Evolutionary conservation across 2,888 invertebrate genomes (phyloP).

Genomic region (Caenorhabditis sp.): DNA sequence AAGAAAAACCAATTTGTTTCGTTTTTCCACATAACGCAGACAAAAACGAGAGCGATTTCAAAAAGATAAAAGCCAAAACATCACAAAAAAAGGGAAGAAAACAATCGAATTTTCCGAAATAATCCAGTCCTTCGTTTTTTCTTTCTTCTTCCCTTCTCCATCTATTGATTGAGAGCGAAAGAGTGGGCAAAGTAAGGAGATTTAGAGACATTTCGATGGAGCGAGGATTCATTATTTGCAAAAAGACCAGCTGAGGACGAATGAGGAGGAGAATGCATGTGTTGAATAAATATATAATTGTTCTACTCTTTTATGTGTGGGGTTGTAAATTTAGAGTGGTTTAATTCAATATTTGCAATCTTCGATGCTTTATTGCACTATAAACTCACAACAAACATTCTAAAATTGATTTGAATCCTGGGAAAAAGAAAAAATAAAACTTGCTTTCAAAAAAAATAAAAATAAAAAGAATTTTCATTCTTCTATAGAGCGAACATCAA

Average conservation of each 20-base stretch:
- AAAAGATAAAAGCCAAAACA: not conserved
- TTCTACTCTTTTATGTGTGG: not conserved
- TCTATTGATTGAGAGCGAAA: not conserved
- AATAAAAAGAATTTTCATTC: no score
- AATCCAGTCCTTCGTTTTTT: not conserved
- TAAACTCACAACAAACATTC: no score
- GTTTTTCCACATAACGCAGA: not conserved
- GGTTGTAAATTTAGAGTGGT: no score
- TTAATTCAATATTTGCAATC: no score
- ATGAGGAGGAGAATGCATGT: not conserved
- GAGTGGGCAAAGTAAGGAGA: not conserved
- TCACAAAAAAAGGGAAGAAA: not conserved
- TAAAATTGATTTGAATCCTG: no score
- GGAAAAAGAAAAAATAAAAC: no score
- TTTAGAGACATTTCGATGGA: not conserved
- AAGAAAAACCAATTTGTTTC: not conserved
- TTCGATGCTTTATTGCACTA: no score
- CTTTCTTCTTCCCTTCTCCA: not conserved
- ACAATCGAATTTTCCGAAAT: not conserved
- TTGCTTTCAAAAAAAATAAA: no score
- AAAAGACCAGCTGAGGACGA: not conserved
- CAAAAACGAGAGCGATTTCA: no score
- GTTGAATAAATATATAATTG: constrained; percentile 1
- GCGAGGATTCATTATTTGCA: not conserved
- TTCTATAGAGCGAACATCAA: no score